phyloP scores from a whole-genome alignment of 23 tunicate species.

The Botrylloides violaceus region DNA sequence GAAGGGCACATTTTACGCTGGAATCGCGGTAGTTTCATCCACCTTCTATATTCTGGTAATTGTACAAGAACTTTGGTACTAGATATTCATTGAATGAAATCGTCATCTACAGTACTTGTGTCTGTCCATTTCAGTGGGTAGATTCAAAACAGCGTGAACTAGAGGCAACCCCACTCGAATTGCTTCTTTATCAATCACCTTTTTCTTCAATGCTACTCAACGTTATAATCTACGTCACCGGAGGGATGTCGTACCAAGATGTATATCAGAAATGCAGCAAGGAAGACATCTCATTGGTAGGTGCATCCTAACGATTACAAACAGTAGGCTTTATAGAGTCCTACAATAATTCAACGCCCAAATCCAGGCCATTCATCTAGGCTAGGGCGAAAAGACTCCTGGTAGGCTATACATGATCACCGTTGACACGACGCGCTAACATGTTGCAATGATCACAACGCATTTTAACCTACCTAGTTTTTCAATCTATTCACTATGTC shows the following conservation, averaged over 20 bases:
- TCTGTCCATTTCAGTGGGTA: constrained; percentile 30
- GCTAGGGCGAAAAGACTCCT: no score
- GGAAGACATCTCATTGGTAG: neutral
- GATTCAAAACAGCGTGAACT: constrained; percentile 43
- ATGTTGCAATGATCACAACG: no score
- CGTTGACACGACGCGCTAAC: no score
- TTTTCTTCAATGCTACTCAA: constrained; percentile 21
- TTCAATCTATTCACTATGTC: no score
- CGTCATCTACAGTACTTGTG: no score
- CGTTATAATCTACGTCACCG: neutral
- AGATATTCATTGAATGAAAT: no score
- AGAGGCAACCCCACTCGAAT: constrained; percentile 27
- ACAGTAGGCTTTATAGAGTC: no score
- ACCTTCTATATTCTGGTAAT: constrained; percentile 48
- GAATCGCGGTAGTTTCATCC: constrained; percentile 41
- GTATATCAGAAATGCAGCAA: neutral
- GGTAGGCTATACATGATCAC: no score
- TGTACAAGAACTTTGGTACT: no score
- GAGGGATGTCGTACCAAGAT: neutral
- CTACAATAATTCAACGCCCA: no score
- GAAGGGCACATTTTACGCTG: constrained; percentile 32
- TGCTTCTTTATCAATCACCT: constrained; percentile 52
- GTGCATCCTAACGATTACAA: neutral
- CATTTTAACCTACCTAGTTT: no score
- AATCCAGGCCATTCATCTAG: no score